Conservation (phyloP, 2,888 invertebrate species). For the Catocala nupta region DNA sequence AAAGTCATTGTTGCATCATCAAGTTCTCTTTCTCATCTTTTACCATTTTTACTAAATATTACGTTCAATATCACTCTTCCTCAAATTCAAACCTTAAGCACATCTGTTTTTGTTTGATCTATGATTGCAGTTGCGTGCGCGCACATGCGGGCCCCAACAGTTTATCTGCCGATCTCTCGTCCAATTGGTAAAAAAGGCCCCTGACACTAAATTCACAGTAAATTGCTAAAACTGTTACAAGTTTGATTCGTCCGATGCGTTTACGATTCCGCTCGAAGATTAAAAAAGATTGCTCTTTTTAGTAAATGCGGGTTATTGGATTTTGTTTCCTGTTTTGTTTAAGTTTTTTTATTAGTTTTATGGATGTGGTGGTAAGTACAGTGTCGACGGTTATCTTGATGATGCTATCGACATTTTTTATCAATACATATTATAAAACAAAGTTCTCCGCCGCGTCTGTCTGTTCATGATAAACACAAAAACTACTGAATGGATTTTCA, state of each 20-base stretch:
- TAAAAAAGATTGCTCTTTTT: slow-evolving; percentile 78
- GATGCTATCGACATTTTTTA: no score
- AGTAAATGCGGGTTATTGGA: slow-evolving; percentile 77
- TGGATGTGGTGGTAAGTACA: slow-evolving; percentile 42
- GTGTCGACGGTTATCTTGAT: slow-evolving; percentile 31
- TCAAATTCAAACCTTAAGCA: background rate
- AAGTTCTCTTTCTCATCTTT: no score
- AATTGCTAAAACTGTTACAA: slow-evolving; percentile 81
- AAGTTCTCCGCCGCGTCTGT: no score
- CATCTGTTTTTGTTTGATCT: slow-evolving; percentile 50
- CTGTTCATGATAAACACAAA: no score
- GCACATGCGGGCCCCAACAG: slow-evolving; percentile 79
- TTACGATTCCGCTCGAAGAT: slow-evolving; percentile 75
- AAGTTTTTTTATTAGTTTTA: slow-evolving; percentile 57
- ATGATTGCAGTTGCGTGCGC: slow-evolving; percentile 76
- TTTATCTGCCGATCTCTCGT: slow-evolving; percentile 77
- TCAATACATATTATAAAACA: no score
- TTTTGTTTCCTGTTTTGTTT: slow-evolving; percentile 65
- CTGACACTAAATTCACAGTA: slow-evolving; percentile 77
- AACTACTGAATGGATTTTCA: no score
- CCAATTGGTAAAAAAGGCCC: slow-evolving; percentile 84
- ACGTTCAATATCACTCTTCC: no score
- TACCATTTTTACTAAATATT: no score
- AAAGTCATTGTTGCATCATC: no score
- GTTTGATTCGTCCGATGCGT: slow-evolving; percentile 71